Conservation (phyloP, 2,888 invertebrate species). For the Ennomos quercinarius region DNA sequence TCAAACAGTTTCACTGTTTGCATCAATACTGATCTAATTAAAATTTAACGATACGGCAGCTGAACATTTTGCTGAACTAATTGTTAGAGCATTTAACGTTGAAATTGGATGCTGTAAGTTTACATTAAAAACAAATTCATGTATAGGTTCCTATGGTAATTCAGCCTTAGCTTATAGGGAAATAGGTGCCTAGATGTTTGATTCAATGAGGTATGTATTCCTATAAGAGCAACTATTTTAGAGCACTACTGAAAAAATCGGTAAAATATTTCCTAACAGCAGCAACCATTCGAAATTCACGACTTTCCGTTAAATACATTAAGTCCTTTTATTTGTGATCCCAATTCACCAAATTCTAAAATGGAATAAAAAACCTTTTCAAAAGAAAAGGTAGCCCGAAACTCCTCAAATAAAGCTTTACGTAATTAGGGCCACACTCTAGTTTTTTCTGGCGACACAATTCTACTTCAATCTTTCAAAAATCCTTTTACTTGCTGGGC, state of each 20-base stretch:
- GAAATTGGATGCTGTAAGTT: not conserved
- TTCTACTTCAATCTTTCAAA: not conserved
- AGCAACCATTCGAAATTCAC: too few relatives aligned
- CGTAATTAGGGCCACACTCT: slow-evolving; percentile 1
- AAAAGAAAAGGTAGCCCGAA: not conserved
- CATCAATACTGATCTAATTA: slow-evolving; percentile 13
- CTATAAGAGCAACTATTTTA: too few relatives aligned
- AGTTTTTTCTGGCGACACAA: not conserved
- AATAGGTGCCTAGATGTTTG: too few relatives aligned
- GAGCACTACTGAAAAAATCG: too few relatives aligned
- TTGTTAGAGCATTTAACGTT: slow-evolving; percentile 1
- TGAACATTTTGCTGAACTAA: slow-evolving; percentile 4
- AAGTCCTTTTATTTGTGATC: too few relatives aligned
- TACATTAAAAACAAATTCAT: not conserved
- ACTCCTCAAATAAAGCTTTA: not conserved
- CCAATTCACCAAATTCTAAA: too few relatives aligned
- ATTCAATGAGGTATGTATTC: too few relatives aligned
- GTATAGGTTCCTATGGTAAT: too few relatives aligned
- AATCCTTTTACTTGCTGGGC: not conserved
- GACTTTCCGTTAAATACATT: too few relatives aligned
- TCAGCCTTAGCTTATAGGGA: too few relatives aligned
- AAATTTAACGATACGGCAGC: slow-evolving; percentile 10
- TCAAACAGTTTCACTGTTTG: slow-evolving; percentile 2
- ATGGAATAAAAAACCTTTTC: too few relatives aligned
- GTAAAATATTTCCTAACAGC: too few relatives aligned